A percentile compares a stretch with the other conserved stretches of the same genome.
phyloP scores from a whole-genome alignment of 2,797 vertebrate genomes.

The Euphonia xanthogaster region DNA sequence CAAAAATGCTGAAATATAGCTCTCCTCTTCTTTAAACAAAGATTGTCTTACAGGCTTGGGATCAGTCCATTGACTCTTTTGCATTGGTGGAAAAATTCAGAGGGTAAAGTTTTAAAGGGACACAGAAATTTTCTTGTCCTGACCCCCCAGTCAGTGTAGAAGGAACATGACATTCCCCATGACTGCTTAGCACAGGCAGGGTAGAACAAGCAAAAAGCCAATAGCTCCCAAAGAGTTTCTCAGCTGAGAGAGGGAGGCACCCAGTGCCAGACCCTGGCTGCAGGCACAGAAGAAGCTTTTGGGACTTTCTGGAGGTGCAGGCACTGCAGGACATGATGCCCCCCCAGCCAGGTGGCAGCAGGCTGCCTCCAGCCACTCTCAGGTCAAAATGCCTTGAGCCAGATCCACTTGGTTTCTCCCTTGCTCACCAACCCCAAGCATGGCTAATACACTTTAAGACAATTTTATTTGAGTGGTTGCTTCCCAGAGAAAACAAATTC shows the following conservation, averaged over 20 bases:
- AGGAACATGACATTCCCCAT: background rate
- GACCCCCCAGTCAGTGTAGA: background rate
- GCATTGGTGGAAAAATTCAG: background rate
- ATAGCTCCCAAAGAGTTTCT: background rate
- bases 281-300: background rate
- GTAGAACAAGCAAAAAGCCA: background rate
- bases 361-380: background rate
- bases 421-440: background rate
- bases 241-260: background rate
- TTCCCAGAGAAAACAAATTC: background rate
- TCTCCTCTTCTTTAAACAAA: constrained; percentile 44
- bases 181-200: background rate
- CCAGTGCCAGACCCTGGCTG: background rate
- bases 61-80: background rate
- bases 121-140: background rate
- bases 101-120: background rate
- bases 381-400: background rate
- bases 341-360: background rate
- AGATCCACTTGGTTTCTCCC: background rate
- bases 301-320: background rate
- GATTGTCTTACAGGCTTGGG: constrained; percentile 44
- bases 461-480: background rate
- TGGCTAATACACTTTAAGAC: background rate
- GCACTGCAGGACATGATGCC: background rate
- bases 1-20: constrained; percentile 56